These are phyloP conservation scores for Synchiropus splendidus DNA, from an alignment of 2,113 vertebrate genomes.

Conservation along the genomic window DNA sequence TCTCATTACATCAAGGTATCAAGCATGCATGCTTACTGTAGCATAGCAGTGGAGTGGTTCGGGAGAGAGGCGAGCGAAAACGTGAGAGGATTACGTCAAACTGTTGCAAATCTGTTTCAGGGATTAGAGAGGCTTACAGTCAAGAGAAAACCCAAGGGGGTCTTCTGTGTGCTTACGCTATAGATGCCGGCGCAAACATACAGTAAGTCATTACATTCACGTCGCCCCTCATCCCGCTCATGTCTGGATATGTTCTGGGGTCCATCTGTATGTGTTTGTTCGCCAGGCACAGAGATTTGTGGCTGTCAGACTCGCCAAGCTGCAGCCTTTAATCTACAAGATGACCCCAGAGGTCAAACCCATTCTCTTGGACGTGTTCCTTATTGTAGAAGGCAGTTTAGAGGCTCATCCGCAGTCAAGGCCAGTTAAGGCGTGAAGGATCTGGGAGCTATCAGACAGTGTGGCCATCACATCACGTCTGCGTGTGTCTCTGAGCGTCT, in stretches of 20 bases:
- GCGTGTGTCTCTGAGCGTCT: slow-evolving; percentile 46
- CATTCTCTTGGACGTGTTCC: slow-evolving; percentile 58
- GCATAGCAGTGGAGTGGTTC: slow-evolving; percentile 36
- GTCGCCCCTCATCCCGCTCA: slow-evolving; percentile 1
- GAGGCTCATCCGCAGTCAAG: slow-evolving; percentile 59
- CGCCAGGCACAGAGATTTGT: too few relatives aligned
- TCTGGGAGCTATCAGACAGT: slow-evolving; percentile 54
- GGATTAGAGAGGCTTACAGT: slow-evolving; percentile 63
- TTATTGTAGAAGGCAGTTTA: slow-evolving; percentile 59
- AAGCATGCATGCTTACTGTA: slow-evolving; percentile 33
- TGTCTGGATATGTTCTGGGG: too few relatives aligned
- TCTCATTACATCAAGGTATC: slow-evolving; percentile 46
- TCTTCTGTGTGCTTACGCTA: slow-evolving; percentile 32
- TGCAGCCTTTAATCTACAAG: slow-evolving; percentile 47
- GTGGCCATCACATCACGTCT: slow-evolving; percentile 62
- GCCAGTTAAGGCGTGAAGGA: slow-evolving; percentile 57
- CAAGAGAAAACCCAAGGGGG: slow-evolving; percentile 54
- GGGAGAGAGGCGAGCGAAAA: slow-evolving; percentile 45
- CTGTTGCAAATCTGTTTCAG: slow-evolving; percentile 62
- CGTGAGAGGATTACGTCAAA: slow-evolving; percentile 58
- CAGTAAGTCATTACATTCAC: slow-evolving; percentile 14
- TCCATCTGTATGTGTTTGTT: slow-evolving; percentile 6
- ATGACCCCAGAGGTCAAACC: slow-evolving; percentile 58
- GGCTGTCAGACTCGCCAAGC: slow-evolving; percentile 14
- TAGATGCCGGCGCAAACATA: slow-evolving; percentile 16